Percentiles rank a stretch among this genome's conserved stretches.
Conservation (phyloP, 2,888 invertebrate genomes). For the Petrolisthes cinctipes region DNA sequence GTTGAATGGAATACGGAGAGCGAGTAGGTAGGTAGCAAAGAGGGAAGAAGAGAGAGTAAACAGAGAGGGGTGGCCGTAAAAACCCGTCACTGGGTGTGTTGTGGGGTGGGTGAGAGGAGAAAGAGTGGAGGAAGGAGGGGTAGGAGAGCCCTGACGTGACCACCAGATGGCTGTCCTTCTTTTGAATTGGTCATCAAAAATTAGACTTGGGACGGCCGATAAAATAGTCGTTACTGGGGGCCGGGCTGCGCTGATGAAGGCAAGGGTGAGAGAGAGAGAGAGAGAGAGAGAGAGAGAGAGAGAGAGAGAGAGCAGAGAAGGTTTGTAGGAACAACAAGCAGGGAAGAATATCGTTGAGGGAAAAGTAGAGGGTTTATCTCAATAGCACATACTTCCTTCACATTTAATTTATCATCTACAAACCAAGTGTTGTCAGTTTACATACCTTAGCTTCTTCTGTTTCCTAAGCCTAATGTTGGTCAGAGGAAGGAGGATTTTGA, state of each 20-base stretch:
- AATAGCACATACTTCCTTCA: no score
- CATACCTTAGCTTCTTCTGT: no score
- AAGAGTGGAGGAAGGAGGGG: not conserved
- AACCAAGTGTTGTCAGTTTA: no score
- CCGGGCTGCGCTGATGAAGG: not conserved
- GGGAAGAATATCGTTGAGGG: no score
- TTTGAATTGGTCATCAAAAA: conserved; percentile 60
- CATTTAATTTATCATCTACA: no score
- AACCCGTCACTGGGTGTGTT: no score
- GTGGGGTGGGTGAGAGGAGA: no score
- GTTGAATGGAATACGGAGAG: not conserved
- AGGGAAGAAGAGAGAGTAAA: not conserved
- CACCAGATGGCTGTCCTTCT: conserved; percentile 57
- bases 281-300: not conserved
- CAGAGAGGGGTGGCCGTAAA: not conserved
- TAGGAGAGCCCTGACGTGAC: conserved; percentile 44
- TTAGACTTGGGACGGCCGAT: conserved; percentile 50
- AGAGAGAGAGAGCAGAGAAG: not conserved
- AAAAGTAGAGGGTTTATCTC: no score
- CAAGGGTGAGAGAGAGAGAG: not conserved
- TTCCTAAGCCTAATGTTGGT: no score
- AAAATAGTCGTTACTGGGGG: conserved; percentile 53
- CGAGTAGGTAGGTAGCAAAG: not conserved
- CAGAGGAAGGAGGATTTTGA: no score
- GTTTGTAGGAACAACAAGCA: not conserved